These are phyloP conservation scores for Denticeps clupeoides DNA, from an alignment of 2,797 vertebrate genomes.

Conservation along the genomic window DNA sequence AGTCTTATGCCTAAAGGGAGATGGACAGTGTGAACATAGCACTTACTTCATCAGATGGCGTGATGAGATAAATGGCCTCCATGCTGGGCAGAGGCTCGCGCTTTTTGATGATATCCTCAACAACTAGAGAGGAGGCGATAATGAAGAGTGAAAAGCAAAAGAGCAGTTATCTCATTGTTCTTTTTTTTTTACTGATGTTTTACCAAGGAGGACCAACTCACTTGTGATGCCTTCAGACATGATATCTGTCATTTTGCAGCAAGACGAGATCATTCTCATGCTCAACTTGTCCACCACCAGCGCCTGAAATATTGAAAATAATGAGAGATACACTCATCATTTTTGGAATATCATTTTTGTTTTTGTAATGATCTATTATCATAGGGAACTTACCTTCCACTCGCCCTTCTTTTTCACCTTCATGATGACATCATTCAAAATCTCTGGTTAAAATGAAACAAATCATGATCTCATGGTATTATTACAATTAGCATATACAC, in stretches of 20 bases:
- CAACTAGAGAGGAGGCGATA: constrained; percentile 53
- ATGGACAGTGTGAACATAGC: too few species aligned
- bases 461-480: not conserved
- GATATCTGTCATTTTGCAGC: constrained; percentile 98
- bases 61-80: constrained; percentile 71
- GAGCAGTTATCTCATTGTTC: constrained; percentile 1
- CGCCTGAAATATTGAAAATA: too few species aligned
- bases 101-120: constrained; percentile 88
- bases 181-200: not conserved
- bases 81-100: constrained; percentile 87
- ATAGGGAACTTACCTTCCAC: constrained; percentile 75
- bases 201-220: constrained; percentile 50
- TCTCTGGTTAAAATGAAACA: constrained; percentile 58
- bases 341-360: too few species aligned
- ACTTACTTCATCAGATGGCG: constrained; percentile 59
- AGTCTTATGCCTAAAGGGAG: too few species aligned
- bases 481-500: too few species aligned
- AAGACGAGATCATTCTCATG: constrained; percentile 95
- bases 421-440: constrained; percentile 94
- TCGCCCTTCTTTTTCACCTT: constrained; percentile 95
- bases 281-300: constrained; percentile 94
- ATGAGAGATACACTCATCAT: not conserved
- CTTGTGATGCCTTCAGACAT: constrained; percentile 98
- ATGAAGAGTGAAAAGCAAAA: constrained; percentile 3
- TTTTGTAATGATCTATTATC: too few species aligned